Conservation (phyloP, 2,113 vertebrate genomes). For the Sebastes schlegelii region DNA sequence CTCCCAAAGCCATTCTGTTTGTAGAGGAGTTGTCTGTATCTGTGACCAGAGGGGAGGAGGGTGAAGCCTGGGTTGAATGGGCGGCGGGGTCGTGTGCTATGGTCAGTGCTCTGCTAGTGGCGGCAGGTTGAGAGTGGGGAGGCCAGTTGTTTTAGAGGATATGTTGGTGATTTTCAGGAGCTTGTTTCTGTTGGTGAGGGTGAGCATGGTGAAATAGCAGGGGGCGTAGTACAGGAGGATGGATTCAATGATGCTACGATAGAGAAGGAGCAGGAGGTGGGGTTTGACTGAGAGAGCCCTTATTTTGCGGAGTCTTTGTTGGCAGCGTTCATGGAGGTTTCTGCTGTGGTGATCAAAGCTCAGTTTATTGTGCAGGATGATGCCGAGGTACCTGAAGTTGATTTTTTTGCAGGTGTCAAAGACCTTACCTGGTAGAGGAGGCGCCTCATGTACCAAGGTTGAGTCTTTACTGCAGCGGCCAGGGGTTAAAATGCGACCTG, state of each 20-base stretch:
- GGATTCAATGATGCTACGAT: neutral
- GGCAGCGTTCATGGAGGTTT: neutral
- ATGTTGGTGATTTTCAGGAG: neutral
- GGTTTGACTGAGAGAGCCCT: neutral
- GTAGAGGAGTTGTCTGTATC: neutral
- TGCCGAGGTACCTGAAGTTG: neutral
- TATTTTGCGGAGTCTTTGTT: neutral
- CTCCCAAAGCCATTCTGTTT: neutral
- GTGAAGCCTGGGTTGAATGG: neutral
- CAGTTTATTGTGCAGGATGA: neutral
- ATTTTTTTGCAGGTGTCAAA: no score
- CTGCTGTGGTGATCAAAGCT: neutral
- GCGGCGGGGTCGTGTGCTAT: neutral
- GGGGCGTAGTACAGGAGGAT: neutral
- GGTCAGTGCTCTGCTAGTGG: neutral
- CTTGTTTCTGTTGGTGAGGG: neutral
- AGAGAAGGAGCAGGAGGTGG: neutral
- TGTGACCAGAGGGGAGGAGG: neutral
- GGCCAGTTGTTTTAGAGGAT: neutral
- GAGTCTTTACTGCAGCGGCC: no score
- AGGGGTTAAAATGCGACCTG: no score
- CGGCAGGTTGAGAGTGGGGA: neutral
- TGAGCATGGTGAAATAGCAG: neutral
- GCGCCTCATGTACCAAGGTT: no score
- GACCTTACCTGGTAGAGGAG: no score